Conservation (phyloP, 1,140 invertebrate genomes). For the Augochlora pura region DNA sequence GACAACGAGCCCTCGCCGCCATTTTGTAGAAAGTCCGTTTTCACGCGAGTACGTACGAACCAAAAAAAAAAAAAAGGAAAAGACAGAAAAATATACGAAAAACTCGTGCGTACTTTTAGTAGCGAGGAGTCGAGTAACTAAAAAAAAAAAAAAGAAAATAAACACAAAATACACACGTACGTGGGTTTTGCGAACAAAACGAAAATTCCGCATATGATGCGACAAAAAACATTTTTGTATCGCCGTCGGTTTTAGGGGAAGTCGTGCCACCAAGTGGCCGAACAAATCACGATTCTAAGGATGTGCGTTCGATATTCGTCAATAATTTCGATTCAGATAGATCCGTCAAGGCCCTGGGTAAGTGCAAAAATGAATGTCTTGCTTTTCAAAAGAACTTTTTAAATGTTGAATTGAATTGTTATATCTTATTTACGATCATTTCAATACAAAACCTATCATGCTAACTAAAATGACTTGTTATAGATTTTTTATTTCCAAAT, state of each 20-base stretch:
- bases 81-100: neutral
- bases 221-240: slow-evolving; percentile 68
- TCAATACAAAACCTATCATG: too few relatives aligned
- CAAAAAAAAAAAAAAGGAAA: neutral
- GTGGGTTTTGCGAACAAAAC: slow-evolving; percentile 49
- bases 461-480: too few relatives aligned
- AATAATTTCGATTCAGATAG: slow-evolving; percentile 2
- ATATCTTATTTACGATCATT: too few relatives aligned
- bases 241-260: slow-evolving; percentile 38
- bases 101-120: neutral
- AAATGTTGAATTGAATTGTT: too few relatives aligned
- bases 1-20: slow-evolving; percentile 38
- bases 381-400: neutral
- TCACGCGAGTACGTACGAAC: neutral
- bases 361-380: neutral
- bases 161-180: neutral
- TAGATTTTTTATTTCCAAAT: too few relatives aligned
- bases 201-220: slow-evolving; percentile 68
- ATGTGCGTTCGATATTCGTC: slow-evolving; percentile 54
- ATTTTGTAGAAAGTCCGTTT: slow-evolving; percentile 47
- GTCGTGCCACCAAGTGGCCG: slow-evolving; percentile 67
- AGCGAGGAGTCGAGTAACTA: neutral
- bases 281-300: slow-evolving; percentile 38
- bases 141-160: neutral
- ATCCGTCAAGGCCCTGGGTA: neutral